These are phyloP conservation scores for Podarcis muralis DNA, from an alignment of 2,113 vertebrate genomes.

Conservation along the genomic window DNA sequence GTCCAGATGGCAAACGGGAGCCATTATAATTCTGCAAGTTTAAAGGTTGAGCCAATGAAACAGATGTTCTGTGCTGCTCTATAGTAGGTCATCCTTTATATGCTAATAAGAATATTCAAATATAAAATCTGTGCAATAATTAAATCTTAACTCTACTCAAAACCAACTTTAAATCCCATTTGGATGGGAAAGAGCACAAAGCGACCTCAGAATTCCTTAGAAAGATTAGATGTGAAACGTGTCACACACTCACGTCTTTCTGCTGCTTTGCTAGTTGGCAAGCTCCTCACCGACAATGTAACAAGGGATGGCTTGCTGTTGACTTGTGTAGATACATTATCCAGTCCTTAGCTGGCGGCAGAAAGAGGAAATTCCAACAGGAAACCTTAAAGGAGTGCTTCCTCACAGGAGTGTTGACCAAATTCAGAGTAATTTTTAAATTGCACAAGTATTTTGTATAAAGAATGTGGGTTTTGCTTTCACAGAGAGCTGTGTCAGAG, in stretches of 20 bases:
- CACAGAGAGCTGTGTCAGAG: background rate
- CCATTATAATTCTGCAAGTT: background rate
- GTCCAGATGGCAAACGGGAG: background rate
- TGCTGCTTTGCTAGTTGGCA: background rate
- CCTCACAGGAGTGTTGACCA: background rate
- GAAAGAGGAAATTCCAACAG: background rate
- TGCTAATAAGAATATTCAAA: background rate
- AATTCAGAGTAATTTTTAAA: background rate
- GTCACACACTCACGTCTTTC: background rate
- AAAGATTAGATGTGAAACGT: constrained; percentile 22
- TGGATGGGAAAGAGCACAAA: background rate
- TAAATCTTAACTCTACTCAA: constrained; percentile 4
- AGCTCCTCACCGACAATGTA: background rate
- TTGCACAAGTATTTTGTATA: background rate
- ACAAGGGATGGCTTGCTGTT: background rate
- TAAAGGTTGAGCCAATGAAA: background rate
- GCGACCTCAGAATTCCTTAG: constrained; percentile 1
- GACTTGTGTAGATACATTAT: background rate
- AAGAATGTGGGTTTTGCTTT: constrained; percentile 12
- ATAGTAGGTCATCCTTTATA: background rate
- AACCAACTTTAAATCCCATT: background rate
- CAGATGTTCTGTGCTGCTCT: background rate
- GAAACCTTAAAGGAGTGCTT: background rate
- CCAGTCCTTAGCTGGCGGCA: background rate
- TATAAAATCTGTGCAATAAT: constrained; percentile 10